Base-by-base conservation (phyloP, 2,797 vertebrate species). In the Neosilurus mollespiculum region DNA sequence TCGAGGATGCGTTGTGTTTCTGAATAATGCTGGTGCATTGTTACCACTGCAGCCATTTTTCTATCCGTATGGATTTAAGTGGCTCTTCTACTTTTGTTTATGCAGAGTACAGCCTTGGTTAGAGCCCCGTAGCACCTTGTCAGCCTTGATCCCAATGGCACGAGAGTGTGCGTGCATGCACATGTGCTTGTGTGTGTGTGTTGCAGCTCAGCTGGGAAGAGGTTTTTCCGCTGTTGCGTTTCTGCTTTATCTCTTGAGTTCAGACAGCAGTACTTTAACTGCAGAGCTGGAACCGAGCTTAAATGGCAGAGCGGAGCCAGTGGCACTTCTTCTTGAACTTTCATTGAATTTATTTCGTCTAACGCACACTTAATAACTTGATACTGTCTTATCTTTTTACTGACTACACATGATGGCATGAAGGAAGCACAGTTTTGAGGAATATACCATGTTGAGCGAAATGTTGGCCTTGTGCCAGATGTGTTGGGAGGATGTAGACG, bases 1-100 rank as follows among this genome's bases (percentile, higher is more conserved):
- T 85, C 82, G 87, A 87, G 87, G 78, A 83, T 84, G 62, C 43
- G 65, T 67, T 84, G 84, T 83, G 76, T 82, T 78, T 78, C 65
- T 72, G 86, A 84, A 86, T 83, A 86, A 87, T 64, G 76, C 83
- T 24, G 58, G 5, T 43, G 62, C 81, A 83, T 79, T 81, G 76
- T 83, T 70, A 82, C 20, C 83, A 81, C 76, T 65, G 78, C 72
- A 78, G 77, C 34, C 66, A 22, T 51, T 61, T 83, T 37, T 49
- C 43, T 80, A 84, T 85, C 85, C 51, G 59, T 83, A 62, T 66
- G 66, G 49, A 81, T 83, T 87, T 61, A 81, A 56, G 81, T 43
- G 53, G 66, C 49, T 43, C 62, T 80, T 81, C 81, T 69, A 76
- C 61, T 26, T 84, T 87, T 88, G 81, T 86, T 86, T 87, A 72